Evolutionary conservation across 1,140 invertebrate species (phyloP), one percentile per base, ranked within the genome.

Genomic region (Eulimnadia texana): DNA sequence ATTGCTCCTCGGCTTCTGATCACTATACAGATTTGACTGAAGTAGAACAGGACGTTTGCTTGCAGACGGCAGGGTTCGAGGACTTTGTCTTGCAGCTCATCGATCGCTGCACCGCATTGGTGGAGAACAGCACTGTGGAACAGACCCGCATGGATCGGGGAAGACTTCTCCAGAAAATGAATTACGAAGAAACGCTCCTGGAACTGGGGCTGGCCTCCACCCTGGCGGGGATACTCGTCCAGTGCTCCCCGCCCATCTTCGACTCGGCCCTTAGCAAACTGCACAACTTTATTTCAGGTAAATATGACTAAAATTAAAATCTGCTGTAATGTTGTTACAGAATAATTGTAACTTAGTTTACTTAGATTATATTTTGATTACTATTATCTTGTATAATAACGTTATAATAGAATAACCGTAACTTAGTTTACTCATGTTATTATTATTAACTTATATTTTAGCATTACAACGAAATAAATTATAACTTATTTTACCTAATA

Each of bases 51-150:
- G 74, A 85, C 50, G 74, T 90, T 2, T 90, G 87, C 71, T 81
- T 84, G 64, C 82, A 84, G 19, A 90, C 90, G 0, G 85, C 85
- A 0, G 80, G 84, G 62, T 86, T 95, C 67, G 90, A 95, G 75
- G 86, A 90, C 68, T 93, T 95, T 71, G 79, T 93, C 2, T 67
- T 93, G 9, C 84, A 92, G 68, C 90, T 93, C 68, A 73, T 96
- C 54, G 89, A 93, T 65, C 82, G 81, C 51, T 72, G 86, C 58
- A 87, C 88, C 67, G 69, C 73, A 0, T 75, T 89, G 3, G 82
- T 91, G 60, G 86, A 91, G 67, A 86, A 81, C 1, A 84, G 81
- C 63, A 76, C 82, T 0, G 71, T 83, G 50, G 85, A 87, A 63
- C 78, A 79, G 50, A 81, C 82, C 0, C 71, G 83, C 60, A 72